Evolutionary conservation across 2,113 vertebrate species (phyloP).

Genomic region (Donacobius atricapilla): DNA sequence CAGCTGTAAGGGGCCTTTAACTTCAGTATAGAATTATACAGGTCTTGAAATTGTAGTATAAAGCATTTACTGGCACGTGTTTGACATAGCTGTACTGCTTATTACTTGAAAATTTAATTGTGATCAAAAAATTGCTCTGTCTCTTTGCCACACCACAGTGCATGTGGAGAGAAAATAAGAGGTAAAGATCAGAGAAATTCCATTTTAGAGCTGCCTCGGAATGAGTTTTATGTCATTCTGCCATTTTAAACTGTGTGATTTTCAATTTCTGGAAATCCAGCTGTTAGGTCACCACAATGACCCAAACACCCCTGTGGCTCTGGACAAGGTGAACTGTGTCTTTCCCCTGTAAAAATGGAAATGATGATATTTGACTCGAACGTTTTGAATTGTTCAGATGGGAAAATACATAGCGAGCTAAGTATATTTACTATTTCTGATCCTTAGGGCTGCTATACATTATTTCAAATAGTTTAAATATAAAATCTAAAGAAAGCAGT

Average conservation of each 20-base stretch:
- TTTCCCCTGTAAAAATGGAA: neutral
- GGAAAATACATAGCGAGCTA: neutral
- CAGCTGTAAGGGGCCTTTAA: neutral
- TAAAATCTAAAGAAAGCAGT: neutral
- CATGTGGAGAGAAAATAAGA: neutral
- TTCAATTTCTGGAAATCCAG: neutral
- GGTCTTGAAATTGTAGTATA: neutral
- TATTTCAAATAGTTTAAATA: neutral
- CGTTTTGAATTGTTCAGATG: neutral
- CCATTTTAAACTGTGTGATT: neutral
- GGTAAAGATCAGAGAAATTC: neutral
- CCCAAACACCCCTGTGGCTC: neutral
- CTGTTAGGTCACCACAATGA: neutral
- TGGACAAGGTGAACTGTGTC: neutral
- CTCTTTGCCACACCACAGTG: neutral
- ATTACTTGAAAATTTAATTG: neutral
- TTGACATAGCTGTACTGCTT: neutral
- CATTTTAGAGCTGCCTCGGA: neutral
- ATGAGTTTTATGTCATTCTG: neutral
- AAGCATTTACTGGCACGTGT: neutral
- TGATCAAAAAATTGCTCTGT: rapidly evolving
- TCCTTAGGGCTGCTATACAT: neutral
- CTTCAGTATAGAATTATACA: neutral
- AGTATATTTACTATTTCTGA: neutral
- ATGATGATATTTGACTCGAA: neutral